Conservation (phyloP, 1,140 invertebrate species). For the Sipha flava region DNA sequence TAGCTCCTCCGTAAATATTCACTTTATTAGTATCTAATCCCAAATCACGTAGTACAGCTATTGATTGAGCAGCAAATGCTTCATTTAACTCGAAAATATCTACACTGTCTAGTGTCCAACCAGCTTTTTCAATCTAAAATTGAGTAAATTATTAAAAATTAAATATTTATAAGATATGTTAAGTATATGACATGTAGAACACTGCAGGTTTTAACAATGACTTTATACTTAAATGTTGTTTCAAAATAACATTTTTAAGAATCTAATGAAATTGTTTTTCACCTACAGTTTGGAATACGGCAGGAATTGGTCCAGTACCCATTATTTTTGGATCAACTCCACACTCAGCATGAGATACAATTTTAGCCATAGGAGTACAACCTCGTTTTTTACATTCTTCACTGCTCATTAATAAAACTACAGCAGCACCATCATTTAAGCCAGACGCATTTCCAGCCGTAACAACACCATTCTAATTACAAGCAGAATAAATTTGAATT, state of each 20-base stretch:
- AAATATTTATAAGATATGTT: too few relatives aligned
- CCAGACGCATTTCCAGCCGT: constrained; percentile 74
- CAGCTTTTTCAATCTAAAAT: constrained; percentile 62
- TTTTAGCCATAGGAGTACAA: constrained; percentile 53
- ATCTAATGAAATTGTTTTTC: neutral
- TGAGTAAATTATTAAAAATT: neutral
- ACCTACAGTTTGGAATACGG: constrained; percentile 58
- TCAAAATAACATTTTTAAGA: too few relatives aligned
- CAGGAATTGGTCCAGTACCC: constrained; percentile 67
- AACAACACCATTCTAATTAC: constrained; percentile 53
- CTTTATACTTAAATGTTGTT: too few relatives aligned
- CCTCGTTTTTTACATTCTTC: constrained; percentile 48
- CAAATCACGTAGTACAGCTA: constrained; percentile 58
- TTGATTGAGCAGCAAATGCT: constrained; percentile 68
- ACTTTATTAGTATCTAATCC: constrained; percentile 62
- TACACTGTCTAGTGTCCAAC: constrained; percentile 71
- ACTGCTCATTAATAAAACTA: constrained; percentile 59
- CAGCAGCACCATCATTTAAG: constrained; percentile 80
- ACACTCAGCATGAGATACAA: constrained; percentile 56
- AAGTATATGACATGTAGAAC: too few relatives aligned
- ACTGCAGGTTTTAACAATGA: too few relatives aligned
- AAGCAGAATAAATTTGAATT: neutral
- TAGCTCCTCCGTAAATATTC: constrained; percentile 75
- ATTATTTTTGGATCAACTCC: constrained; percentile 67
- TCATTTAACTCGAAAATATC: constrained; percentile 86